Base-by-base conservation (phyloP, 2,113 vertebrate genomes). In the Laticauda laticaudata region DNA sequence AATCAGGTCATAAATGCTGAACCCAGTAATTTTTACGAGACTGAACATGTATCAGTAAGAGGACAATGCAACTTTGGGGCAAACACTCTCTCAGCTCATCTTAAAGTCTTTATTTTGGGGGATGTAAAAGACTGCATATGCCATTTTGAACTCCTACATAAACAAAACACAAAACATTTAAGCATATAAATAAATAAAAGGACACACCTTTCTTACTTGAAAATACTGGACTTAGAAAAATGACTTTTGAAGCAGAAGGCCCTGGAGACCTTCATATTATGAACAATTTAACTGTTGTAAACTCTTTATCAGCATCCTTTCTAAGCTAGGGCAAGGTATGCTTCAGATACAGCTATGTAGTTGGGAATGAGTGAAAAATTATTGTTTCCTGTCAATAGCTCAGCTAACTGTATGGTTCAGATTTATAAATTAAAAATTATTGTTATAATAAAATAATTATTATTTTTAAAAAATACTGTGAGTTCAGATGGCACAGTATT, bases 341-440 rank as follows among this genome's bases (percentile, higher is more conserved):
- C 91, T 88, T 91, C 87, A 92, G 92, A 93, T 59, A 93, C 91
- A 91, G 43, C 85, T 89, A 87, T 61, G n/a, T 90, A 91, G 9
- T 91, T 69, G 93, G 90, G 81, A 92, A 92, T 94, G 86, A 48
- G 26, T 3, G 89, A 86, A 89, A 90, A 59, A 59, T 34, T 87
- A 86, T 56, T 15, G 24, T 45, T 91, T 45, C 5, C 26, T 87
- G 86, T 12, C 86, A 87, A 53, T 53, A 87, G 26, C 2, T 87
- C 5, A 87, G 48, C 29, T 26, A 29, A 53, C 86, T 54, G 86
- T 75, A 75, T 53, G 48, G 14, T 18, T 87, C 26, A 54, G 45
- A 53, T 87, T 87, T 87, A 87, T 24, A 87, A 87, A 87, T 53
- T 15, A 53, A 54, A 54, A 53, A n/a, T 75, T 87, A 29, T 51